Percentiles rank a stretch among this genome's conserved stretches.
Conservation (phyloP, 2,113 vertebrate species). For the Chloropsis hardwickii region DNA sequence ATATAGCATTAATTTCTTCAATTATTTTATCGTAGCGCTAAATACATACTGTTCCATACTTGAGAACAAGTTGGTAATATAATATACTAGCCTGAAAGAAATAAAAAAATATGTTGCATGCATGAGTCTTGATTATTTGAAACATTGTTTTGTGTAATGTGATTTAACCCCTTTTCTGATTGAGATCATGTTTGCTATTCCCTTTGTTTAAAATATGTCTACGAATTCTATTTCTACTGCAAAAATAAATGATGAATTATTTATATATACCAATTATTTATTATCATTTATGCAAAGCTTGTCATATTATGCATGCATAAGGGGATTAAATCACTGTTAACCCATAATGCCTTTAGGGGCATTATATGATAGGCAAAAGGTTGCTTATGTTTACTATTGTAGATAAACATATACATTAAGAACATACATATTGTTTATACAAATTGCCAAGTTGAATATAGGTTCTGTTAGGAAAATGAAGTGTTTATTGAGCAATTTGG, state of each 20-base stretch:
- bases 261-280: constrained; percentile 98
- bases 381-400: constrained; percentile 54
- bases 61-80: background rate
- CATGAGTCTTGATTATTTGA: constrained; percentile 27
- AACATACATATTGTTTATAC: constrained; percentile 35
- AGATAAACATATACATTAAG: constrained; percentile 51
- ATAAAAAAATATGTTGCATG: constrained; percentile 5
- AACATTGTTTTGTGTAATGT: constrained; percentile 51
- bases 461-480: constrained; percentile 8
- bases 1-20: background rate
- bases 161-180: constrained; percentile 70
- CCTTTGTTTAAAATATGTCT: constrained; percentile 76
- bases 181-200: constrained; percentile 69
- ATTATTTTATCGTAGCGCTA: background rate
- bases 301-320: constrained; percentile 97
- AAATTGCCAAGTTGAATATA: background rate
- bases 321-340: constrained; percentile 90
- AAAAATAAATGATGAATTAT: constrained; percentile 99
- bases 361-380: constrained; percentile 60
- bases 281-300: constrained; percentile 99
- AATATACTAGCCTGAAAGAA: constrained; percentile 5
- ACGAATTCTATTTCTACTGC: constrained; percentile 91
- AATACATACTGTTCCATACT: background rate
- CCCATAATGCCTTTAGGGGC: constrained; percentile 84
- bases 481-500: background rate